Evolutionary conservation across 2,888 invertebrate species (phyloP), one percentile per base, ranked within the genome.

Genomic region (Himalopsyche japonica): DNA sequence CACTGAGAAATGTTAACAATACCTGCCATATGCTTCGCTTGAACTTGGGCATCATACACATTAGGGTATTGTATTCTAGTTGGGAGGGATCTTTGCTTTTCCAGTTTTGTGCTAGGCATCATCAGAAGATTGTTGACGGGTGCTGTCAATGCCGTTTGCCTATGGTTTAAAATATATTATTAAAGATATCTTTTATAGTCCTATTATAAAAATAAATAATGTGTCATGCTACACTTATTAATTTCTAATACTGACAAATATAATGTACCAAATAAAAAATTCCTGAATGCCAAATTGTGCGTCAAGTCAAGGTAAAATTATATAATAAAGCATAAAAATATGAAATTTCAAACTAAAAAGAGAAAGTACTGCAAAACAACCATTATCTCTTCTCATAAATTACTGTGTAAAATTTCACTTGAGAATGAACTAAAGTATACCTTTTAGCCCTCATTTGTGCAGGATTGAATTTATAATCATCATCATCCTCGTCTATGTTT

Each of bases 21-120:
- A 94, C 94, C 94, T 85, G 95, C 93, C 3, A 94, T 91, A 88
- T 91, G 93, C 89, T 95, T 95, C 0, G 95, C 95, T 84, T 94
- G 93, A 77, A 94, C 91, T 87, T 96, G 94, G 1, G 95, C 94
- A 89, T 98, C 98, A 89, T 96, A 98, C 0, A 98, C 98, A 90
- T 95, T 96, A 0, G 98, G 98, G 90, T 95, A 98, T 27, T 93
- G 93, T 87, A 94, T 92, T 89, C 91, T 91, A 0, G 91, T 91
- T 87, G 92, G 91, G 82, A 91, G 91, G 20, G 87, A 47, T 84
- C 87, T 85, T n/a, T 89, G 85, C 76, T 88, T 89, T 87, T 89
- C 89, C 81, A 89, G 88, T 84, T 81, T 86, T n/a, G 76, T 82
- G 43, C 48, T 48, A 27, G 85, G 85, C 78, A 84, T 82, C n/a